Base-by-base conservation (phyloP, 2,888 invertebrate genomes). In the Petrolisthes manimaculis region DNA sequence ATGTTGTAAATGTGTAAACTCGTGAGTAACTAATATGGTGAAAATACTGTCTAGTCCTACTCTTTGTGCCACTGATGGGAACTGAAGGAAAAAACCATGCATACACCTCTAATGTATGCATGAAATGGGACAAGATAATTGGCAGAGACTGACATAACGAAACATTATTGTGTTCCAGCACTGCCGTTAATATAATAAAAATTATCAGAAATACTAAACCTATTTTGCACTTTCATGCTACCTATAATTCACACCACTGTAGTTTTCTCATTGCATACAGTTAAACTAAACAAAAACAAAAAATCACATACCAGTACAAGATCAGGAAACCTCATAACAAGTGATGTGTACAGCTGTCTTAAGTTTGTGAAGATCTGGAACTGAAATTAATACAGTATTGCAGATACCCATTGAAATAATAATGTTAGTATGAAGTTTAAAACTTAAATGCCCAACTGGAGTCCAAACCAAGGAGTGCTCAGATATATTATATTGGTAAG, bases 11-110 rank as follows among this genome's bases (percentile, higher is more conserved):
- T 54, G 67, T 85, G 78, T 85, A 79, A 78, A 51, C n/a, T 79
- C 54, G 54, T 55, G 71, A 74, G 53, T 69, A 74, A 9, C 81
- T 69, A 61, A 81, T 78, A 75, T 21, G 74, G 75, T 86, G 8
- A 86, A 75, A 61, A 81, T 78, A 75, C 21, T 82, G 75, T 86
- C 86, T 86, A 86, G 86, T 86, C 86, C 54, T 86, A 71, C 24
- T 79, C 54, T 54, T 80, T 80, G 61, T 80, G 86, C 74, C 74
- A 80, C 67, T 78, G 54, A 53, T 80, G 71, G 24, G 71, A n/a
- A 75, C 37, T 78, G 61, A 61, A 61, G 18, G 55, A 79, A 78
- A 79, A 79, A 14, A 67, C 78, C 6, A 18, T 18, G 56, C 53
- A 82, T 78, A 51, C 67, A 67, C 67, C 24, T 18, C 82, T 56